phyloP scores from a whole-genome alignment of 2,113 vertebrate species.

The Copsychus sechellarum region DNA sequence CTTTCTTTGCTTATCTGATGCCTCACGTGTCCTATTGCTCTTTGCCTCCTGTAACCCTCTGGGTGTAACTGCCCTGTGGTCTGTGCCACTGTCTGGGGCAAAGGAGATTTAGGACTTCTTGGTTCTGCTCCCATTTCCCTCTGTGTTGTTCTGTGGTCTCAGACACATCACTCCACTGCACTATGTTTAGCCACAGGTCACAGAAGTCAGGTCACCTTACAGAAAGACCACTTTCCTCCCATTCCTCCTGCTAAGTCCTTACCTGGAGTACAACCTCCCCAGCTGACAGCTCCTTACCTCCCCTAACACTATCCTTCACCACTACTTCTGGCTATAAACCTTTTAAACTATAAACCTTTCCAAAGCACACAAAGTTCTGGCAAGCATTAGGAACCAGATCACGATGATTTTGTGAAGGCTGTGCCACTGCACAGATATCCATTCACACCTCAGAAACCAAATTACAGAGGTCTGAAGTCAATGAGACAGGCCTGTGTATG shows the following conservation, averaged over 20 bases:
- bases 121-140: neutral
- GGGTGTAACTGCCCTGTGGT: neutral
- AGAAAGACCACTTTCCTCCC: neutral
- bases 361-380: neutral
- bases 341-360: neutral
- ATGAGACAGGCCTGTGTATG: neutral
- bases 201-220: neutral
- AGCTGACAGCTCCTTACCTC: neutral
- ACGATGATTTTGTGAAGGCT: neutral
- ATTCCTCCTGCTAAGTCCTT: neutral
- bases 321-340: neutral
- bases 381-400: neutral
- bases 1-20: neutral
- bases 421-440: accelerated
- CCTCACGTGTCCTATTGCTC: neutral
- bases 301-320: neutral
- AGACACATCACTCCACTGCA: neutral
- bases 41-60: neutral
- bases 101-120: neutral
- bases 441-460: neutral
- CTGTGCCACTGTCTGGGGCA: neutral
- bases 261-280: neutral
- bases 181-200: neutral
- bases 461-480: neutral
- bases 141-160: neutral